Percentiles rank a stretch among this genome's conserved stretches.
These are phyloP conservation scores for Apogon hyalosoma DNA, from an alignment of 2,797 vertebrate genomes.

Conservation along the genomic window DNA sequence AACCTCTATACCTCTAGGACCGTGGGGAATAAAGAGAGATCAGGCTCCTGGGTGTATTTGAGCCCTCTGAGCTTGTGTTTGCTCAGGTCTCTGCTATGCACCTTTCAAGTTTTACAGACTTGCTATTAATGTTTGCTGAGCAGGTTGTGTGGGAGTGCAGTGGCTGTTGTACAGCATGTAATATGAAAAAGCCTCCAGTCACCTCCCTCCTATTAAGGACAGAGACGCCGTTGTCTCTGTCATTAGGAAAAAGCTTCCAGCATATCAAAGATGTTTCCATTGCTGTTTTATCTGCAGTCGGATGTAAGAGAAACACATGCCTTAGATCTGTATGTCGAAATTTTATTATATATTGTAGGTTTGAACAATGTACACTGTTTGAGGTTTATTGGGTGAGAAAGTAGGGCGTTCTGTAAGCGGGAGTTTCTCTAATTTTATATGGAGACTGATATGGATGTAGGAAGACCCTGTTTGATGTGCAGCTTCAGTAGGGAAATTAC, in stretches of 20 bases:
- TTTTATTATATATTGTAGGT: conserved; percentile 25
- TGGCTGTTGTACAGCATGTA: conserved; percentile 27
- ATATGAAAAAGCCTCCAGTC: conserved; percentile 34
- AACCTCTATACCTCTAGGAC: conserved; percentile 23
- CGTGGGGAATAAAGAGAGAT: neutral
- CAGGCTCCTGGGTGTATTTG: conserved; percentile 13
- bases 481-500: conserved; percentile 29
- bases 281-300: conserved; percentile 1
- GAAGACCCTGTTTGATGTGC: conserved; percentile 32
- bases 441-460: conserved; percentile 38
- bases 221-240: conserved; percentile 34
- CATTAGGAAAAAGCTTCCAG: conserved; percentile 34
- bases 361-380: conserved; percentile 44
- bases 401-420: conserved; percentile 31
- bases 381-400: conserved; percentile 36
- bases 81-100: conserved; percentile 40
- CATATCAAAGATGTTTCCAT: conserved; percentile 44
- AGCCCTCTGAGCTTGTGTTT: conserved; percentile 47
- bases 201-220: conserved; percentile 36
- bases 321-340: conserved; percentile 7
- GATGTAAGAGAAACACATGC: conserved; percentile 34
- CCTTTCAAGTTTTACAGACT: conserved; percentile 54
- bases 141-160: conserved; percentile 41
- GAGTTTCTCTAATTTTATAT: conserved; percentile 48
- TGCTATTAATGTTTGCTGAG: conserved; percentile 53